Evolutionary conservation across 2,888 invertebrate genomes (phyloP), one percentile per base, ranked within the genome.

Genomic region (Habroteleia sp.): DNA sequence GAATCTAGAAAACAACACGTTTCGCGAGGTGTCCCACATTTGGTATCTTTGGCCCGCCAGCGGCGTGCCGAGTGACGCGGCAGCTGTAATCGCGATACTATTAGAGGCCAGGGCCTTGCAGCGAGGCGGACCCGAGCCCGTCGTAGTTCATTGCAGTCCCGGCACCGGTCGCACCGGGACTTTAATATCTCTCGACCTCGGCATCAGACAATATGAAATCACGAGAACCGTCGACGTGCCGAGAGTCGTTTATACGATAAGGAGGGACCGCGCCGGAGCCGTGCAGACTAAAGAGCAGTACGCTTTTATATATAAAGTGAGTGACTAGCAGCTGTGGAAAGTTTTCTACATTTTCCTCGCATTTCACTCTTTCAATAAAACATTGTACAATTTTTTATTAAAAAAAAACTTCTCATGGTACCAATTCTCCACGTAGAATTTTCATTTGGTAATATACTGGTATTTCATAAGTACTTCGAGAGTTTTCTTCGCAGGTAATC

Each of bases 41-140:
- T 97, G 97, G 97, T 97, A 96, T 90, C 93, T 96, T 84, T 98
- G 97, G 97, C 97, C 97, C 0, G 92, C 93, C n/a, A 93, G 94
- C 75, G 96, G 96, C 0, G 94, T 95, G 0, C 97, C 97, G 0
- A 91, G 92, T 3, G 96, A 97, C 82, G 93, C 94, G 50, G 93
- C 94, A 50, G 94, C 95, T 0, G 90, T 97, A 41, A 94, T 97
- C 42, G 95, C 96, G 52, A 96, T 97, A 89, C 90, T 97, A 33
- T 92, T 95, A 10, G 97, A 97, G 89, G 95, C 96, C 74, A 91
- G 97, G 77, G 88, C 85, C 23, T 83, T 83, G 23, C 86, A 84
- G 44, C 76, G 88, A 46, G 87, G 87, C 35, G 87, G 91, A 84
- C 90, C 92, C 10, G 94, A 94, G 29, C 94, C 96, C 48, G 92